phyloP scores from a whole-genome alignment of 2,797 vertebrate species.

The Halcyon chelicuti region DNA sequence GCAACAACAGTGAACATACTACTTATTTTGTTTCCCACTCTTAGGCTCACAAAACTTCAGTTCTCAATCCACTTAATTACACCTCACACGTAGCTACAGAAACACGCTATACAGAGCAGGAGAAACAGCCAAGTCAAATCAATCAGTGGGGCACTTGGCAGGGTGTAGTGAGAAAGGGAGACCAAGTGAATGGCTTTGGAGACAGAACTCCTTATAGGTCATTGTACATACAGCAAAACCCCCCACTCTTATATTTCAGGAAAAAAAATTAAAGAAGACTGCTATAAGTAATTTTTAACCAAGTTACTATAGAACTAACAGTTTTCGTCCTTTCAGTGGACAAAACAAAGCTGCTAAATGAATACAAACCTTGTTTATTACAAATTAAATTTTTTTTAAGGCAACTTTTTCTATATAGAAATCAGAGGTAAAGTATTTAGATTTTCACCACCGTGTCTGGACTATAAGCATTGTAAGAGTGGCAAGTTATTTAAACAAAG shows the following conservation, averaged over 20 bases:
- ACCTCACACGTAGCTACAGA: background rate
- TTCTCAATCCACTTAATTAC: background rate
- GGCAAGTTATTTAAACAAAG: background rate
- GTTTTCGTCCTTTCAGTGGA: background rate
- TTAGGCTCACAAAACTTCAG: fast-evolving
- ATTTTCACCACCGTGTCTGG: fast-evolving
- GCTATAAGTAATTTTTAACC: background rate
- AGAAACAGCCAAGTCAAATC: background rate
- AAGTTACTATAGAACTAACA: background rate
- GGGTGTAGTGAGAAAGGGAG: background rate
- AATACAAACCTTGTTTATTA: background rate
- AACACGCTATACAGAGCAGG: background rate
- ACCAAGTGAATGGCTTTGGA: background rate
- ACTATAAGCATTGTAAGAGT: fast-evolving
- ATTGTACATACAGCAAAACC: fast-evolving
- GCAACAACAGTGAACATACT: background rate
- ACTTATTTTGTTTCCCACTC: background rate
- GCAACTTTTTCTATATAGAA: background rate
- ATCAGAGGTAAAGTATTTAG: background rate
- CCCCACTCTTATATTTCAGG: background rate
- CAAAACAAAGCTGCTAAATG: background rate
- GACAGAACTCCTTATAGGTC: background rate
- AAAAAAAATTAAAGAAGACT: background rate
- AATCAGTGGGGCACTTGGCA: background rate
- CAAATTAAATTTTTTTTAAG: background rate